phyloP scores from a whole-genome alignment of 2,797 vertebrate genomes.

The Orestias chungarensis region DNA sequence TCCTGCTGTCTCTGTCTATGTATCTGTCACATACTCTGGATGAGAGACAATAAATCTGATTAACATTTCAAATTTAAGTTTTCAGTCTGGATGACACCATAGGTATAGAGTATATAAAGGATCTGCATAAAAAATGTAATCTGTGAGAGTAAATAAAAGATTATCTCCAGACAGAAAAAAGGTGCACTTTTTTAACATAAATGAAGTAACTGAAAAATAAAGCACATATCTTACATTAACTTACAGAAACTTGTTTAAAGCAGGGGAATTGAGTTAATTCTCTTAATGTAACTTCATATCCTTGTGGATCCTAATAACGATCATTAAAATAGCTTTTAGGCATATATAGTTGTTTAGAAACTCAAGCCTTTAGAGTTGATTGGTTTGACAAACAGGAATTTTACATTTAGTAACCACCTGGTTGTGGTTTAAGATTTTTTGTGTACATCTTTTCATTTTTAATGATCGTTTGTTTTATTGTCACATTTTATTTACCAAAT shows the following conservation, averaged over 20 bases:
- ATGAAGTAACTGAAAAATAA: neutral
- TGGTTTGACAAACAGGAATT: neutral
- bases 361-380: neutral
- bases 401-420: neutral
- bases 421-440: neutral
- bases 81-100: neutral
- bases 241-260: neutral
- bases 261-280: neutral
- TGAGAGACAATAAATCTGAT: neutral
- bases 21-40: constrained; percentile 18
- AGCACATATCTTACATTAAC: neutral
- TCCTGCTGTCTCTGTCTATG: constrained; percentile 47
- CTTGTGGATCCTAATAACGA: neutral
- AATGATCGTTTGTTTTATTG: neutral
- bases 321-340: neutral
- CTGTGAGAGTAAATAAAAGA: neutral
- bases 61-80: neutral
- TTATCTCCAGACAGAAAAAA: too few species aligned
- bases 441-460: neutral
- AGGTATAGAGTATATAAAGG: neutral
- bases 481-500: neutral
- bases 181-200: too few species aligned
- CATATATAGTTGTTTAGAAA: neutral
- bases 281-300: neutral
- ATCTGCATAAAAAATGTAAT: neutral